Evolutionary conservation across 2,888 invertebrate species (phyloP).

Genomic region (Craniophora ligustri): DNA sequence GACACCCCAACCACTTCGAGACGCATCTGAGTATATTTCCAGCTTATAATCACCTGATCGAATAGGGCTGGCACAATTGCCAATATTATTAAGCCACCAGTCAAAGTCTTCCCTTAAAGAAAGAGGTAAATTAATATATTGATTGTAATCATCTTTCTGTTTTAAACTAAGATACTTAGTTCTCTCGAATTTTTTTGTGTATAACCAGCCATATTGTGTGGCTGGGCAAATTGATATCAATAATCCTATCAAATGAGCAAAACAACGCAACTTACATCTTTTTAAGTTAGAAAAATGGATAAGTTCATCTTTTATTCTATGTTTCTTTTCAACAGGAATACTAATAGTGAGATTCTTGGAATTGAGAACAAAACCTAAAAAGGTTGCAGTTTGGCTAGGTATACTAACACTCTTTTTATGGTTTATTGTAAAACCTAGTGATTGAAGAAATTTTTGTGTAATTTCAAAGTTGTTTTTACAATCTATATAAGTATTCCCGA

Average conservation of each 20-base stretch:
- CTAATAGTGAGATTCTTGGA: background rate
- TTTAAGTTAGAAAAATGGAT: background rate
- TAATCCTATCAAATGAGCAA: slow-evolving; percentile 3
- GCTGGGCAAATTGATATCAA: slow-evolving; percentile 5
- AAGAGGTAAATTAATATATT: background rate
- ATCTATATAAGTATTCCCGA: background rate
- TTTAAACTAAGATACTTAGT: background rate
- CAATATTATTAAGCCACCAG: slow-evolving; percentile 10
- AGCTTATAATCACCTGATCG: background rate
- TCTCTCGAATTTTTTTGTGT: slow-evolving; percentile 3
- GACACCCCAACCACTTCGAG: slow-evolving; percentile 4
- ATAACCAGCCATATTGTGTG: background rate
- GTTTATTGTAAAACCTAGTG: slow-evolving; percentile 1
- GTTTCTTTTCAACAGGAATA: slow-evolving; percentile 2
- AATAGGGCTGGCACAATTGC: background rate
- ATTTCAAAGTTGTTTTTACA: background rate
- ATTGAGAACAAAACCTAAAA: slow-evolving; percentile 5
- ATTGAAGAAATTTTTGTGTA: background rate
- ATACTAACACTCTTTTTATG: background rate
- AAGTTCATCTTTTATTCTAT: background rate
- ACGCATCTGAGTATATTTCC: slow-evolving; percentile 9
- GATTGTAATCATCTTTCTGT: slow-evolving; percentile 2
- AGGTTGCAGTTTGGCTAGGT: background rate
- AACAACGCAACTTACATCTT: slow-evolving; percentile 1
- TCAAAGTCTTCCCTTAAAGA: slow-evolving; percentile 1